A percentile compares a stretch with the other conserved stretches of the same genome.
Evolutionary conservation across 2,888 invertebrate genomes (phyloP).

Genomic region (Tenthredo notha): DNA sequence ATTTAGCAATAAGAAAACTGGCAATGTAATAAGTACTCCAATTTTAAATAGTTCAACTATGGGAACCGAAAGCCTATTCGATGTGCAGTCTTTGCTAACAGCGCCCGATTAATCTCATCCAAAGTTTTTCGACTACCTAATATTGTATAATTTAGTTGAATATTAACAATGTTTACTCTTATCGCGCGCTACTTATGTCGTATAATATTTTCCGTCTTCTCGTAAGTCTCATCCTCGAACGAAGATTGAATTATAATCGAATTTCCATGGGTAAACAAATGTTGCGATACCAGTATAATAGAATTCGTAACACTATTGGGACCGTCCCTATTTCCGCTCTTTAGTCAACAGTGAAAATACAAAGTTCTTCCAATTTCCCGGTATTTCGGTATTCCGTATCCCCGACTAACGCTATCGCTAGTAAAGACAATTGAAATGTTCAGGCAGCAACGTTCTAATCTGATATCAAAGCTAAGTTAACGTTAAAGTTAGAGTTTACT

Average conservation of each 20-base stretch:
- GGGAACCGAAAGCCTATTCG: conserved; percentile 83
- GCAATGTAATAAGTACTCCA: conserved; percentile 72
- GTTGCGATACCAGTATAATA: neutral
- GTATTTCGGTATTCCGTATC: neutral
- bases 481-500: neutral
- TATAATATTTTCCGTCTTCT: neutral
- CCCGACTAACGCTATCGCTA: neutral
- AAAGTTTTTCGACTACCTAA: neutral
- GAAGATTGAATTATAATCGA: conserved; percentile 11
- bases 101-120: conserved; percentile 82
- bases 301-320: neutral
- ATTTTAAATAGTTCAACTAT: conserved; percentile 82
- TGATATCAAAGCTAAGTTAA: conserved; percentile 31
- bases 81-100: conserved; percentile 86
- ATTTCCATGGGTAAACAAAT: neutral
- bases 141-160: conserved; percentile 20
- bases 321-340: neutral
- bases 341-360: conserved; percentile 29
- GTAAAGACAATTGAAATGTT: neutral
- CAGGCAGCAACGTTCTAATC: conserved; percentile 11
- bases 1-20: conserved; percentile 72
- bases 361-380: conserved; percentile 20
- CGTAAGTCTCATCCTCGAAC: neutral
- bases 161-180: conserved; percentile 23
- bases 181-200: conserved; percentile 49